Base-by-base conservation (phyloP, 2,888 invertebrate genomes). In the Ormyrus labotus region DNA sequence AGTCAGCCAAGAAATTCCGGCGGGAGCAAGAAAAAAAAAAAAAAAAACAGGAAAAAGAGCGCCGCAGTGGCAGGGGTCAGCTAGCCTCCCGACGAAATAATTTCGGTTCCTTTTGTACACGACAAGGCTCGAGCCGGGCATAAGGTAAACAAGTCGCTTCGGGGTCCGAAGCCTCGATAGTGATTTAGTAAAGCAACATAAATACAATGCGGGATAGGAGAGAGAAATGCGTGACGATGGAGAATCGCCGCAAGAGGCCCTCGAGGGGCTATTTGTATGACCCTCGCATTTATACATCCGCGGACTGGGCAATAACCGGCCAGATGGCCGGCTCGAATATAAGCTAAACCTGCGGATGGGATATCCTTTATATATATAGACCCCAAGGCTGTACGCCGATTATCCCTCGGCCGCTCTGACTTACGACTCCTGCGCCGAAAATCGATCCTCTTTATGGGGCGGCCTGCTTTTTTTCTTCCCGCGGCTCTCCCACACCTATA, bases 1-100 rank as follows among this genome's bases (percentile, higher is more conserved):
- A 84, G 82, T 84, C 83, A 84, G 74, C 84, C 85, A 84, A 83
- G 84, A 85, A 85, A 86, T 86, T 85, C 83, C 81, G 82, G 13
- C 50, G 3, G 10, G 19, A 13, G 69, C 19, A 19, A 55, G 45
- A 63, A 6, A 11, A 11, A 61, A 13, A 9, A 48, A 7, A 72
- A 10, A 48, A 2, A 48, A 9, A 51, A n/a, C 10, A 47, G 68
- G 13, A n/a, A 9, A 68, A 50, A 68, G 34, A 34, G 34, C 34
- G 34, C 34, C 34, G 34, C 34, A 0, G 34, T 4, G 34, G 34
- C 34, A 34, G 34, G 34, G 34, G 34, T 34, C 34, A 34, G 34
- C 50, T 53, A 9, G 13, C 45, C 51, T 51, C 13, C 13, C 13
- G 53, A 61, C 10, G 48, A 51, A 57, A 69, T 19, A 69, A 61